Evolutionary conservation across 2,888 invertebrate genomes (phyloP).

Genomic region (Agrotis puta): DNA sequence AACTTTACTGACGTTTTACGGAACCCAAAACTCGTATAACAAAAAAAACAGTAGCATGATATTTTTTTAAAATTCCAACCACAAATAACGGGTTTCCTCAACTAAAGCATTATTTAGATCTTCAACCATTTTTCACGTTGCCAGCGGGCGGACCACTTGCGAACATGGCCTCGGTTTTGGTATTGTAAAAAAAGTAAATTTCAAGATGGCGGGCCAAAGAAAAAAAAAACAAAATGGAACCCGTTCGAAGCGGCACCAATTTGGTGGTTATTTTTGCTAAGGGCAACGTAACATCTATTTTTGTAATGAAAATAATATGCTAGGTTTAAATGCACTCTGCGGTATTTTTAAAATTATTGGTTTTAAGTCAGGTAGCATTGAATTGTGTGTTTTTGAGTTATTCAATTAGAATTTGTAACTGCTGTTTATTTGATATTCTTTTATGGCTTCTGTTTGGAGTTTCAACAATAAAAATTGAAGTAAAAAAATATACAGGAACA

Average conservation of each 20-base stretch:
- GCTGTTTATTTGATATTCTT: constrained; percentile 20
- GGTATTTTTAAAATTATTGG: constrained; percentile 48
- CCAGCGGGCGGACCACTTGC: constrained; percentile 79
- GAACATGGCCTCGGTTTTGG: constrained; percentile 78
- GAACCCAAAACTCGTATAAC: constrained; percentile 38
- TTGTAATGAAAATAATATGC: constrained; percentile 61
- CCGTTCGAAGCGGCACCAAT: constrained; percentile 71
- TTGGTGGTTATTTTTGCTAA: constrained; percentile 75
- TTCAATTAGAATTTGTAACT: constrained; percentile 26
- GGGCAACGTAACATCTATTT: constrained; percentile 67
- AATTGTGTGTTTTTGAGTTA: constrained; percentile 44
- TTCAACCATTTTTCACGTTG: constrained; percentile 69
- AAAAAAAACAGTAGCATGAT: constrained; percentile 52
- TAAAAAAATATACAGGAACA: background rate
- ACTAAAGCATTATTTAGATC: constrained; percentile 70
- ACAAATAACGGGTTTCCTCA: constrained; percentile 72
- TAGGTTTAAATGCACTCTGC: constrained; percentile 30
- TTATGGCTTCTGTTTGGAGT: constrained; percentile 17
- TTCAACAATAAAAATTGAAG: background rate
- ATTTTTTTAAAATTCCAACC: constrained; percentile 75
- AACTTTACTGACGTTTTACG: background rate
- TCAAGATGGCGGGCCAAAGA: constrained; percentile 73
- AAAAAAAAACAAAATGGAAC: constrained; percentile 71
- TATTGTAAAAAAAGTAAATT: constrained; percentile 71
- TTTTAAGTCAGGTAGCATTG: constrained; percentile 31